These are phyloP conservation scores for Calephelis nemesis DNA, from an alignment of 1,140 invertebrate species.

Conservation along the genomic window DNA sequence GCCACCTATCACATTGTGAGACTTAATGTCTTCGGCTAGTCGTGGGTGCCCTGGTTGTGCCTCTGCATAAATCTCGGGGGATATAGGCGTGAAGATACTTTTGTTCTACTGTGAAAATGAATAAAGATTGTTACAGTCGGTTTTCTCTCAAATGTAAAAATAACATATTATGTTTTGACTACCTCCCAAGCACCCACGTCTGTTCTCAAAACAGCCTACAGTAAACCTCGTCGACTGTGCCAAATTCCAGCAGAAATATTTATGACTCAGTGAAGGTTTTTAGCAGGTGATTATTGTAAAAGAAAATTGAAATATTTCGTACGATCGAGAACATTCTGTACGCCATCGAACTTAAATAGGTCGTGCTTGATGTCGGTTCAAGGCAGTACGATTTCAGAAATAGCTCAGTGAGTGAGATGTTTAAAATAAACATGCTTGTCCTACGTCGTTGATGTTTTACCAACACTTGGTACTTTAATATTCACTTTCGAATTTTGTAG, in stretches of 20 bases:
- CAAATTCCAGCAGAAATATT: conserved; percentile 10
- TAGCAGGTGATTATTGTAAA: conserved; percentile 16
- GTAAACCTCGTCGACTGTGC: conserved; percentile 18
- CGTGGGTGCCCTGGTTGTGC: no score
- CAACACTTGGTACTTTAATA: background rate
- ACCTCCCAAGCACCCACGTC: conserved; percentile 19
- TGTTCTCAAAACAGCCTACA: conserved; percentile 25
- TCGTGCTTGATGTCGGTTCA: conserved; percentile 63
- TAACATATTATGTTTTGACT: background rate
- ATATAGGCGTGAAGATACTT: no score
- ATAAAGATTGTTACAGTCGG: no score
- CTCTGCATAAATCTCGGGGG: no score
- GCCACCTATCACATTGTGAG: no score
- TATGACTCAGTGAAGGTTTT: conserved; percentile 31
- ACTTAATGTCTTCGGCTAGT: no score
- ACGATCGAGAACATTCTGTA: conserved; percentile 50
- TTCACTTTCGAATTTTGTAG: background rate
- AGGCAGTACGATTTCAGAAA: conserved; percentile 54
- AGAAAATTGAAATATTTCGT: conserved; percentile 18
- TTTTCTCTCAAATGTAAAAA: background rate
- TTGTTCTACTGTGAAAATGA: no score
- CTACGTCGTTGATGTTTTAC: conserved; percentile 33
- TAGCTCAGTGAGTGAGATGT: conserved; percentile 56
- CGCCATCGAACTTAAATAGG: conserved; percentile 58
- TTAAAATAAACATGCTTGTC: conserved; percentile 52